Percentiles rank a stretch among this genome's conserved stretches.
These are phyloP conservation scores for Pipra filicauda DNA, from an alignment of 2,113 vertebrate genomes.

Conservation along the genomic window DNA sequence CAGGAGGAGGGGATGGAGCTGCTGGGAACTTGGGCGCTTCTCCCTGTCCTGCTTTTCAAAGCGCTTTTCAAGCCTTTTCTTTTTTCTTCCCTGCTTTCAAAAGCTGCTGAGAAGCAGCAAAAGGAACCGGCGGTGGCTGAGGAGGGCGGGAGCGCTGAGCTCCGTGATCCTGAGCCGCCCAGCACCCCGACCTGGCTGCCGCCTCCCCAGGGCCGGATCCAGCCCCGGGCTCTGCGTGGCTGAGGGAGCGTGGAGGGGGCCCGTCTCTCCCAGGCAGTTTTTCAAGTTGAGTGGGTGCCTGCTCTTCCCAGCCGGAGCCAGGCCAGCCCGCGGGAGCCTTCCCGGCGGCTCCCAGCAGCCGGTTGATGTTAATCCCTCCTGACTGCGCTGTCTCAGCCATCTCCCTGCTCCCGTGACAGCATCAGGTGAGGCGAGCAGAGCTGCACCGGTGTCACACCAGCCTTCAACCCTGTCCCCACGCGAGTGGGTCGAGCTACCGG, in stretches of 20 bases:
- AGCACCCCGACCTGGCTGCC: neutral
- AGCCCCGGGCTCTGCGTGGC: neutral
- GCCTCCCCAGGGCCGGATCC: neutral
- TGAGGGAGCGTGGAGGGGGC: neutral
- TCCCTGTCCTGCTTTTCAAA: neutral
- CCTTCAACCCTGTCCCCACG: rapidly evolving
- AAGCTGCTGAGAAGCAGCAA: constrained; percentile 2
- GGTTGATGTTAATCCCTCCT: constrained; percentile 19
- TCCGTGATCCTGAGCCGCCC: rapidly evolving
- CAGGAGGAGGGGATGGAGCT: neutral
- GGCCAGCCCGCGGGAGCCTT: neutral
- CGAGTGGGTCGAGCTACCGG: neutral
- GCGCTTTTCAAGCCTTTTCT: constrained; percentile 11
- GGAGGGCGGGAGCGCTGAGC: neutral
- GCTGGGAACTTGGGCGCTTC: neutral
- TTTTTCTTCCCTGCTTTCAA: neutral
- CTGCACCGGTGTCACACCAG: rapidly evolving
- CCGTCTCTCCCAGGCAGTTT: neutral
- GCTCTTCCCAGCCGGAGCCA: neutral
- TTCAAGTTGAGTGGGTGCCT: constrained; percentile 2
- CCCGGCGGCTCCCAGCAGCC: neutral
- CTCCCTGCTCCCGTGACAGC: neutral
- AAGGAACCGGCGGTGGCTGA: neutral
- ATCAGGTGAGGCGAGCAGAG: neutral
- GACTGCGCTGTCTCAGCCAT: constrained; percentile 21